phyloP scores from a whole-genome alignment of 2,888 invertebrate species.

The Drosophila emarginata region DNA sequence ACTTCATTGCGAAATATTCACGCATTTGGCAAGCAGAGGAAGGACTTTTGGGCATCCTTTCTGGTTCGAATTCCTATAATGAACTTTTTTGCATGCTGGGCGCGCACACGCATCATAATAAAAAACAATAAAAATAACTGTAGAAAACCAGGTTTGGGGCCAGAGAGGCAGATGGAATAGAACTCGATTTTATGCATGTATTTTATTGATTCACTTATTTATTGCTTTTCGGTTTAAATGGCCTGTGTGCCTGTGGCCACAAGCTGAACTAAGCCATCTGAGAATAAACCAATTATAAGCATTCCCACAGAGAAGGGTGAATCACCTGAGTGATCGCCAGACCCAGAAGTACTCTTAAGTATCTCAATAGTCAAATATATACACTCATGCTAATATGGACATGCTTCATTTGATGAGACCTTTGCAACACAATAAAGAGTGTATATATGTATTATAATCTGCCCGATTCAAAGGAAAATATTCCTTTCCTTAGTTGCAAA shows the following conservation, averaged over 20 bases:
- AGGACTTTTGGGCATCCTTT: slow-evolving; percentile 23
- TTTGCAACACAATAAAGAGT: too few relatives aligned
- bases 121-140: slow-evolving; percentile 62
- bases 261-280: slow-evolving; percentile 32
- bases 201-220: slow-evolving; percentile 76
- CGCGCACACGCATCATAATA: slow-evolving; percentile 69
- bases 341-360: slow-evolving; percentile 4
- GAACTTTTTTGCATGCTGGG: slow-evolving; percentile 70
- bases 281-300: slow-evolving; percentile 17
- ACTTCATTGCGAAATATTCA: slow-evolving; percentile 64
- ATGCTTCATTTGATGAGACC: not conserved
- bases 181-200: slow-evolving; percentile 54
- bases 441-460: not conserved
- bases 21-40: slow-evolving; percentile 35
- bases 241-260: slow-evolving; percentile 32
- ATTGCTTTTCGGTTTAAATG: slow-evolving; percentile 39
- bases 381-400: not conserved
- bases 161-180: slow-evolving; percentile 8
- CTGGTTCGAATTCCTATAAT: slow-evolving; percentile 31
- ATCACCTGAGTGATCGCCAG: not conserved
- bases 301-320: not conserved
- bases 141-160: not conserved
- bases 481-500: too few relatives aligned
- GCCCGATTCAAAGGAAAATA: too few relatives aligned
- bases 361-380: not conserved